A percentile compares a stretch with the other conserved stretches of the same genome.
phyloP scores from a whole-genome alignment of 2,113 vertebrate species.

The Actenoides lindsayi region DNA sequence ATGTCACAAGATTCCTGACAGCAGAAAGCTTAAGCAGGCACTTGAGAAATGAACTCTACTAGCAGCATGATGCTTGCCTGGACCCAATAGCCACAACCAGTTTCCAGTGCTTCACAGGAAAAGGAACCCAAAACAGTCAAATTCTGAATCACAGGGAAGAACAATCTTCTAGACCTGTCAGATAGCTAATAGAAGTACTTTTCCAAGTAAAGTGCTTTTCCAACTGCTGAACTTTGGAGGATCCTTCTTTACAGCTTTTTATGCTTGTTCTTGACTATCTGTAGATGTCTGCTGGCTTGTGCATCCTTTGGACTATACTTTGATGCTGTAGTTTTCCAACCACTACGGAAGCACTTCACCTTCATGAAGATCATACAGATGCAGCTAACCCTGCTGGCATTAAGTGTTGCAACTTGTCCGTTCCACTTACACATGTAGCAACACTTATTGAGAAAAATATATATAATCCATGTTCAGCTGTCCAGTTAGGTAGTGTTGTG shows the following conservation, averaged over 20 bases:
- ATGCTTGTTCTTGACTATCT: background rate
- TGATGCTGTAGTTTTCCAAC: background rate
- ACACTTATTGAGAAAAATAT: background rate
- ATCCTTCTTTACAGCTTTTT: background rate
- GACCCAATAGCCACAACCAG: background rate
- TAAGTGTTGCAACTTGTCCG: background rate
- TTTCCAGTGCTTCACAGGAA: background rate
- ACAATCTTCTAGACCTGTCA: background rate
- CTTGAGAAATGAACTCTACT: background rate
- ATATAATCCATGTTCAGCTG: background rate
- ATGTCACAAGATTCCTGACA: background rate
- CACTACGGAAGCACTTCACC: background rate
- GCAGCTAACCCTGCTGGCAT: background rate
- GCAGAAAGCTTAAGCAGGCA: background rate
- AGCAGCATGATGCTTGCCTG: background rate
- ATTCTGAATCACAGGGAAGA: background rate
- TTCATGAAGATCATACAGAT: accelerated
- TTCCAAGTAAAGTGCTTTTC: background rate
- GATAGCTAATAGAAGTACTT: background rate
- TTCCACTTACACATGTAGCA: background rate
- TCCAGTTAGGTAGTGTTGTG: background rate
- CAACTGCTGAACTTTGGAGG: background rate
- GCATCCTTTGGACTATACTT: background rate
- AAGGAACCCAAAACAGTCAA: background rate
- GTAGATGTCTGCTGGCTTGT: background rate